A percentile compares a stretch with the other conserved stretches of the same genome.
These are phyloP conservation scores for Caenorhabditis wallacei DNA, from an alignment of 2,888 invertebrate genomes.

Conservation along the genomic window DNA sequence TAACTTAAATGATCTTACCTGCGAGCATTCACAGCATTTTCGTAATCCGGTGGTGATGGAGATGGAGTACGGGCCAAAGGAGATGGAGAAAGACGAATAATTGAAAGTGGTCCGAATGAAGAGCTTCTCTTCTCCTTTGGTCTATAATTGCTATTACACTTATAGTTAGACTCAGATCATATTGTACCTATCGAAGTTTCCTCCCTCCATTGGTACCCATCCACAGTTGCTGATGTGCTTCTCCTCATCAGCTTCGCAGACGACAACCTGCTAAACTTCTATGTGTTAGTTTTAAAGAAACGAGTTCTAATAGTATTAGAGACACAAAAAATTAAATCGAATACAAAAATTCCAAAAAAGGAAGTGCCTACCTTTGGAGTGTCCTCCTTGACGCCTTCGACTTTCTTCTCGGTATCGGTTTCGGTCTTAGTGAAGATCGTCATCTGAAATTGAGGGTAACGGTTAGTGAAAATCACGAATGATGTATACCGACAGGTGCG, in stretches of 20 bases:
- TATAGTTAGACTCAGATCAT: background rate
- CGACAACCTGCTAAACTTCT: slow-evolving; percentile 67
- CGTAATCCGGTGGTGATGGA: slow-evolving; percentile 74
- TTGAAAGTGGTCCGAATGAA: slow-evolving; percentile 76
- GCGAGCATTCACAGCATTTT: slow-evolving; percentile 67
- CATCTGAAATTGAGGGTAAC: slow-evolving; percentile 60
- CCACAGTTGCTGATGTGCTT: slow-evolving; percentile 72
- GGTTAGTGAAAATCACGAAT: slow-evolving; percentile 18
- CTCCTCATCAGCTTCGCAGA: slow-evolving; percentile 69
- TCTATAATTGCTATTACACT: slow-evolving; percentile 42
- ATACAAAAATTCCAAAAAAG: background rate
- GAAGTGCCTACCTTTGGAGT: slow-evolving; percentile 62
- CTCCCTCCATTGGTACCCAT: slow-evolving; percentile 75
- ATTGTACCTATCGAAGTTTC: slow-evolving; percentile 71
- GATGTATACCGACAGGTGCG: slow-evolving; percentile 16
- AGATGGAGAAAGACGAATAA: slow-evolving; percentile 77
- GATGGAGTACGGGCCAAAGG: slow-evolving; percentile 75
- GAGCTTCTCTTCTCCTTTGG: slow-evolving; percentile 76
- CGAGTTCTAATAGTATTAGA: background rate
- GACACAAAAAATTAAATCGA: background rate
- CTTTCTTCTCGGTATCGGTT: slow-evolving; percentile 70
- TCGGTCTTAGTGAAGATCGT: slow-evolving; percentile 77
- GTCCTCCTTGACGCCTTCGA: slow-evolving; percentile 61
- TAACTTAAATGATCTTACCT: slow-evolving; percentile 38
- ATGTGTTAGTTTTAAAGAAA: slow-evolving; percentile 6